phyloP scores from a whole-genome alignment of 2,888 invertebrate genomes.

The Plagiodera versicolora region DNA sequence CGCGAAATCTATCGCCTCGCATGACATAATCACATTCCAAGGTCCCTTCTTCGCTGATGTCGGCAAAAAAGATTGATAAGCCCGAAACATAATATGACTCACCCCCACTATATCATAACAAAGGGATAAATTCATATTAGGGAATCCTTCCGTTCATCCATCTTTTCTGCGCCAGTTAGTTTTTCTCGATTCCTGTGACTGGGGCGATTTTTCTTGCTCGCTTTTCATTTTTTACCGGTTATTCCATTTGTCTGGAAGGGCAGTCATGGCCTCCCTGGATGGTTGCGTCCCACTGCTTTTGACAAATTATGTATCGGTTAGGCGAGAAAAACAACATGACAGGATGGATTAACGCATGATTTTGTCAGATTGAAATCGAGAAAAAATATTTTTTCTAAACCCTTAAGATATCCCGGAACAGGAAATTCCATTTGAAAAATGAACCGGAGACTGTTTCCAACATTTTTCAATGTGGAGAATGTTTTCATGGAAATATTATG shows the following conservation, averaged over 20 bases:
- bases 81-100: conserved; percentile 23
- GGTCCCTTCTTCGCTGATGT: conserved; percentile 24
- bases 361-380: background rate
- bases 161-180: conserved; percentile 28
- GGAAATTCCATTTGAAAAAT: no score
- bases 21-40: conserved; percentile 26
- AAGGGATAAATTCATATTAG: conserved; percentile 26
- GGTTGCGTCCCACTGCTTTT: conserved; percentile 31
- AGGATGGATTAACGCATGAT: background rate
- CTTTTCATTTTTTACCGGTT: conserved; percentile 31
- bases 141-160: conserved; percentile 22
- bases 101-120: conserved; percentile 22
- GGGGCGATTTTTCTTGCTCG: conserved; percentile 22
- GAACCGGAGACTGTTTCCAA: no score
- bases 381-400: background rate
- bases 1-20: conserved; percentile 22
- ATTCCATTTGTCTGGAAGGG: conserved; percentile 29
- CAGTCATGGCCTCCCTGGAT: conserved; percentile 13
- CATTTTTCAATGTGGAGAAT: no score
- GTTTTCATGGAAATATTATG: no score
- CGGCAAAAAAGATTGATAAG: conserved; percentile 25
- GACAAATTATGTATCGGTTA: conserved; percentile 26
- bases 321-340: background rate
- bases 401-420: no score
- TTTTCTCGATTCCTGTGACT: conserved; percentile 23